Percentiles rank a stretch among this genome's conserved stretches.
Evolutionary conservation across 2,113 vertebrate genomes (phyloP).

Genomic region (Nyctereutes procyonoides): DNA sequence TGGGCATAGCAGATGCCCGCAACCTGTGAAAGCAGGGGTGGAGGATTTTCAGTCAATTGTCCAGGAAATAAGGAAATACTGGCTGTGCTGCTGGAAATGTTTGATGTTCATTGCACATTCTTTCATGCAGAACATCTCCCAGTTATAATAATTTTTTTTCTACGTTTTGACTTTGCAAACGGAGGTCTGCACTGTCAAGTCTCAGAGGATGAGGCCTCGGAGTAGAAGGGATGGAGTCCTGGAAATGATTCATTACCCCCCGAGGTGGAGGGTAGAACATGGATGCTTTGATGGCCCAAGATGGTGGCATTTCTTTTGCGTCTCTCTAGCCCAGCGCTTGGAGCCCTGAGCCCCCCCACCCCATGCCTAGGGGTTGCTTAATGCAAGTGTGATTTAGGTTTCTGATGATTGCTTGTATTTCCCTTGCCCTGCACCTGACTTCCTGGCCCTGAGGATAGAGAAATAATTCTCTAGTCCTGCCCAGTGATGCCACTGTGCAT

Average conservation of each 20-base stretch:
- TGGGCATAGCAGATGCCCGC: slow-evolving; percentile 12
- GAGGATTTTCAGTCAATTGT: slow-evolving; percentile 54
- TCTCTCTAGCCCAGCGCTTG: rapidly evolving
- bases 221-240: background rate
- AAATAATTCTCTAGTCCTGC: background rate
- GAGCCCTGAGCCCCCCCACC: background rate
- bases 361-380: background rate
- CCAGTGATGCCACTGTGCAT: rapidly evolving
- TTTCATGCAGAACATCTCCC: background rate
- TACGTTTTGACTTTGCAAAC: slow-evolving; percentile 15
- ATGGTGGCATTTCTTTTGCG: rapidly evolving
- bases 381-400: background rate
- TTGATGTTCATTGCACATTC: background rate
- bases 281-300: background rate
- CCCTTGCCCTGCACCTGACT: background rate
- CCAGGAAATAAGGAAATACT: slow-evolving; percentile 1
- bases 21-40: background rate
- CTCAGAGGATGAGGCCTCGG: background rate
- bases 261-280: rapidly evolving
- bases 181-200: background rate
- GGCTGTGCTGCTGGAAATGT: rapidly evolving
- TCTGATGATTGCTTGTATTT: background rate
- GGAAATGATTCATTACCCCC: background rate
- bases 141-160: background rate
- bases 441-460: background rate